These are phyloP conservation scores for Pogonus chalceus DNA, from an alignment of 1,140 invertebrate genomes.

Conservation along the genomic window DNA sequence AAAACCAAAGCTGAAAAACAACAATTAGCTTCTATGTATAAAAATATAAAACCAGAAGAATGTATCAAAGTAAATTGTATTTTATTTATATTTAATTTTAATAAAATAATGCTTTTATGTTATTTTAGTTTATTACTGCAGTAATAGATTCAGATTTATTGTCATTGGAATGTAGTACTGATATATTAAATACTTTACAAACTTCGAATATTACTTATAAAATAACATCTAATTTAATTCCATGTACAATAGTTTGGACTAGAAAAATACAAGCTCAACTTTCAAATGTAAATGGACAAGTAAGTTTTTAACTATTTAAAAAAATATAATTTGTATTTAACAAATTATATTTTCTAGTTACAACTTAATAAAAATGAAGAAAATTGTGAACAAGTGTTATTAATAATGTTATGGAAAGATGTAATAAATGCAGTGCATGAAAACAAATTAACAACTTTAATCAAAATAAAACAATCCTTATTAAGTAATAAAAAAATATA, in stretches of 20 bases:
- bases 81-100: conserved; percentile 16
- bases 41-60: conserved; percentile 41
- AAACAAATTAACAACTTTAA: conserved; percentile 25
- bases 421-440: conserved; percentile 30
- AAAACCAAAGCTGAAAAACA: conserved; percentile 33
- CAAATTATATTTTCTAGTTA: conserved; percentile 26
- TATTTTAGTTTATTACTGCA: conserved; percentile 38
- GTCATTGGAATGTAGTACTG: conserved; percentile 24
- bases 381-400: conserved; percentile 28
- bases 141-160: conserved; percentile 37
- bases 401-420: conserved; percentile 37
- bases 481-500: conserved; percentile 30
- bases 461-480: conserved; percentile 25
- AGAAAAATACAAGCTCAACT: conserved; percentile 28
- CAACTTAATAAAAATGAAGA: conserved; percentile 14
- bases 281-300: conserved; percentile 15
- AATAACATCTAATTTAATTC: conserved; percentile 27
- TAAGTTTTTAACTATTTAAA: conserved; percentile 9
- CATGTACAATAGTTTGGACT: conserved; percentile 39
- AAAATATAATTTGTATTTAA: conserved; percentile 12
- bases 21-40: conserved; percentile 23
- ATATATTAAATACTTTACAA: conserved; percentile 26
- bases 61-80: conserved; percentile 39
- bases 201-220: conserved; percentile 27
- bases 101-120: conserved; percentile 14